These are phyloP conservation scores for Cercocebus atys DNA, from an alignment of 2,113 vertebrate genomes.

Conservation along the genomic window DNA sequence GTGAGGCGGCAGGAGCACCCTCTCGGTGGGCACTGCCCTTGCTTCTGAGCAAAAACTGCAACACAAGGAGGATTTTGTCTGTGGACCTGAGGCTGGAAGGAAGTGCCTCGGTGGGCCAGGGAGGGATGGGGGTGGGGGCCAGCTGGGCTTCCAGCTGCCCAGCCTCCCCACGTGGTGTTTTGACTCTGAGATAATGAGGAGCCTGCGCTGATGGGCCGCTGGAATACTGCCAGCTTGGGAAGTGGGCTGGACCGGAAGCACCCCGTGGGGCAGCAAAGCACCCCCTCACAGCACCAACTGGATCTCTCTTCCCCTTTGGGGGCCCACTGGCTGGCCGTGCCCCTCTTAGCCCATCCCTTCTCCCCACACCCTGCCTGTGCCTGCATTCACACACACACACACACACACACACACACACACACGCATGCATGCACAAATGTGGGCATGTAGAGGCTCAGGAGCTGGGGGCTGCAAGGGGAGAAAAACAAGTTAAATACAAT, in stretches of 20 bases:
- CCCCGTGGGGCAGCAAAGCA: not conserved
- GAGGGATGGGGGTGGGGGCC: not conserved
- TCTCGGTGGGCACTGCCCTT: not conserved
- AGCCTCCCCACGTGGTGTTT: not conserved
- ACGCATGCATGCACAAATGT: not conserved
- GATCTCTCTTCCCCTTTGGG: not conserved
- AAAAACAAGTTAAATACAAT: not conserved
- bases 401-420: fast-evolving
- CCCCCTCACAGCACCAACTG: not conserved
- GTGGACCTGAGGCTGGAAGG: constrained; percentile 21
- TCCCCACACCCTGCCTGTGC: not conserved
- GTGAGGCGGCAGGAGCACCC: fast-evolving
- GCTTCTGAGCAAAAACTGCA: not conserved
- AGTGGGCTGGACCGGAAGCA: not conserved
- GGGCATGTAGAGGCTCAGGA: not conserved
- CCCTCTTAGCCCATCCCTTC: not conserved
- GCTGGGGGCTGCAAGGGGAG: not conserved
- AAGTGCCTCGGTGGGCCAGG: not conserved
- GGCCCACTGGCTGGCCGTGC: not conserved
- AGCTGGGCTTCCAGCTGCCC: constrained; percentile 29
- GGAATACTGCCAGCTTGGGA: not conserved
- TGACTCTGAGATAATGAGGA: not conserved
- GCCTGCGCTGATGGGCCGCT: not conserved
- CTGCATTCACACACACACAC: fast-evolving
- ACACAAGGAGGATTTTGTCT: constrained; percentile 34